phyloP scores from a whole-genome alignment of 2,113 vertebrate species.

The Barnardius zonarius region DNA sequence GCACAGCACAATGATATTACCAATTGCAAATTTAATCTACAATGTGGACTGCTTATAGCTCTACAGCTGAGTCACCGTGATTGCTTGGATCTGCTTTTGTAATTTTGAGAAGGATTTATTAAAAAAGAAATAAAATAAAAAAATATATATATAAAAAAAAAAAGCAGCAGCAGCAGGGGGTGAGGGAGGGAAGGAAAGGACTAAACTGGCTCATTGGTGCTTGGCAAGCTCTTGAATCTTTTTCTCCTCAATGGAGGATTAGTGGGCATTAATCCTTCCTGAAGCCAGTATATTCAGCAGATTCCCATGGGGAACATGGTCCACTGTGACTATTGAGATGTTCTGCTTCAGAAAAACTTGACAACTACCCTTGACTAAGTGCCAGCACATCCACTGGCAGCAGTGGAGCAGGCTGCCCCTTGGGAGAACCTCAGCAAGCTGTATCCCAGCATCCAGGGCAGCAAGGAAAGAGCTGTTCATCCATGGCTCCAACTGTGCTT shows the following conservation, averaged over 20 bases:
- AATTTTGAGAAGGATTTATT: not conserved
- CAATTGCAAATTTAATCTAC: conserved; percentile 14
- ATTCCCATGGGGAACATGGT: not conserved
- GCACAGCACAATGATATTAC: not conserved
- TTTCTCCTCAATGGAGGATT: not conserved
- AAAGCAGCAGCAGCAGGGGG: not conserved
- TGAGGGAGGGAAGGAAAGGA: not conserved
- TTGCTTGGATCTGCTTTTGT: not conserved
- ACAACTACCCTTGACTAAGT: not conserved
- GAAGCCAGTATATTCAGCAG: not conserved
- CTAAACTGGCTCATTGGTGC: not conserved
- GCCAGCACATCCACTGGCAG: not conserved
- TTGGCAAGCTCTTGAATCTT: conserved; percentile 7
- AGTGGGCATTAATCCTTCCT: conserved; percentile 10
- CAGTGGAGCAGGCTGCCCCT: not conserved
- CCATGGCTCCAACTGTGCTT: accelerated
- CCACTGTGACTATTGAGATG: not conserved
- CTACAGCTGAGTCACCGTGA: conserved; percentile 4
- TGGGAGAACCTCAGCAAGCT: accelerated
- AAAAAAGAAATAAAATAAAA: not conserved
- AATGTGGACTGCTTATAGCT: not conserved
- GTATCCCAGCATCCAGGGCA: not conserved
- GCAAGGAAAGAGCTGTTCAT: not conserved
- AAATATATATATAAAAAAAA: not conserved
- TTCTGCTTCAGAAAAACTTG: not conserved